These are phyloP conservation scores for Danionella dracula DNA, from an alignment of 2,797 vertebrate species.

Conservation along the genomic window DNA sequence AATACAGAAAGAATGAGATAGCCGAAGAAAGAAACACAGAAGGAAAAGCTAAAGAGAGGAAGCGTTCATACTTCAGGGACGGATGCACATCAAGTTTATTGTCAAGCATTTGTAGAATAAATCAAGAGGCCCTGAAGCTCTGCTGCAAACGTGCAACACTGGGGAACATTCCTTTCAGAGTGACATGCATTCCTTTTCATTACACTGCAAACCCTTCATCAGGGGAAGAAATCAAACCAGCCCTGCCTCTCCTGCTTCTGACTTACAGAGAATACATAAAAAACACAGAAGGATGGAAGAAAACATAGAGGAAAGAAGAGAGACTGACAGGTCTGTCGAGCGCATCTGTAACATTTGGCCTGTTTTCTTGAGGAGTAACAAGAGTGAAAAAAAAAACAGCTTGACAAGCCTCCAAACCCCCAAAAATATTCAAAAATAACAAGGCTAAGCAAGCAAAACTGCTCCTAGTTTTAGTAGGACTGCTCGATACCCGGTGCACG, in stretches of 20 bases:
- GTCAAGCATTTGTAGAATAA: slow-evolving; percentile 38
- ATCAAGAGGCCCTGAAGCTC: slow-evolving; percentile 12
- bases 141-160: slow-evolving; percentile 19
- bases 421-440: slow-evolving; percentile 31
- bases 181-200: slow-evolving; percentile 28
- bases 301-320: neutral
- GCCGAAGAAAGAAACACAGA: neutral
- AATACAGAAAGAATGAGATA: neutral
- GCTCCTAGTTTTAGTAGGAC: neutral
- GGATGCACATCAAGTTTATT: slow-evolving; percentile 22
- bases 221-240: slow-evolving; percentile 22
- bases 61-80: neutral
- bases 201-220: slow-evolving; percentile 7
- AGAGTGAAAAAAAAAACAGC: slow-evolving; percentile 8
- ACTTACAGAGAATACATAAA: slow-evolving; percentile 17
- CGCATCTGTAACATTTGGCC: neutral
- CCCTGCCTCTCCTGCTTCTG: slow-evolving; percentile 9
- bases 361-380: slow-evolving; percentile 22
- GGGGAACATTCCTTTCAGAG: slow-evolving; percentile 34
- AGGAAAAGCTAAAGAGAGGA: neutral
- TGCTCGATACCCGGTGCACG: neutral
- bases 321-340: slow-evolving; percentile 25
- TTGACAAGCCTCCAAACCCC: slow-evolving; percentile 25
- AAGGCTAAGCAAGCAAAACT: slow-evolving; percentile 15
- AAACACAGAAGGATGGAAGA: neutral